Base-by-base conservation (phyloP, 2,888 invertebrate species). In the Glyphotaelius pellucidus region DNA sequence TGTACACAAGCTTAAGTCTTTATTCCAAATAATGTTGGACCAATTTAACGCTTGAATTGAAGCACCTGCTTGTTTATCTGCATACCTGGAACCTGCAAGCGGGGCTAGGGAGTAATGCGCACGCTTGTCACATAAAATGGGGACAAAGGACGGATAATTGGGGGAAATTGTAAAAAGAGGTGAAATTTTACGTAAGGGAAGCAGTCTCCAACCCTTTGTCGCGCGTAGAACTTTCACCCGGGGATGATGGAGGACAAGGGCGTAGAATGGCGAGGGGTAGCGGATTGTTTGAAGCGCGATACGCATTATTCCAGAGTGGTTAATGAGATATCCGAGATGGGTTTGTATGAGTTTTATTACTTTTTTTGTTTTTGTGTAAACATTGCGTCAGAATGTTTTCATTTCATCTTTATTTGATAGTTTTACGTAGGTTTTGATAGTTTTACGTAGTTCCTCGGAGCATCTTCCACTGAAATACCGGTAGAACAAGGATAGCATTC, bases 111-210 rank as follows among this genome's bases (percentile, higher is more conserved):
- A 32, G 87, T 67, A 87, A 67, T 87, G 87, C 87, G 87, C 87
- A 87, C 87, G 87, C 87, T 87, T 87, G 87, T 87, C 87, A 87
- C 87, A 87, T 87, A 87, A 87, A 87, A 67, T 67, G 87, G 52
- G 87, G 31, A 87, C 87, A 87, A 87, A 87, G 87, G 87, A 31
- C 67, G 87, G 67, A 87, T 87, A 87, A 87, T 87, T 87, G 87
- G 87, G 87, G 87, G 67, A 87, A 87, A 87, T 87, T 87, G 67
- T 87, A 87, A 87, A 87, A 87, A 87, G 87, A 87, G 87, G 87
- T 52, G 87, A 87, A 87, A 87, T 87, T 87, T 87, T 67, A 87
- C 87, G 87, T 87, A 67, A 87, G 67, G 67, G 87, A 87, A 87
- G 30, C 83, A 35, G 32, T 35, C 15, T 52, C 30, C 87, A 47